These are phyloP conservation scores for Diabrotica undecimpunctata DNA, from an alignment of 1,140 invertebrate genomes.

Conservation along the genomic window DNA sequence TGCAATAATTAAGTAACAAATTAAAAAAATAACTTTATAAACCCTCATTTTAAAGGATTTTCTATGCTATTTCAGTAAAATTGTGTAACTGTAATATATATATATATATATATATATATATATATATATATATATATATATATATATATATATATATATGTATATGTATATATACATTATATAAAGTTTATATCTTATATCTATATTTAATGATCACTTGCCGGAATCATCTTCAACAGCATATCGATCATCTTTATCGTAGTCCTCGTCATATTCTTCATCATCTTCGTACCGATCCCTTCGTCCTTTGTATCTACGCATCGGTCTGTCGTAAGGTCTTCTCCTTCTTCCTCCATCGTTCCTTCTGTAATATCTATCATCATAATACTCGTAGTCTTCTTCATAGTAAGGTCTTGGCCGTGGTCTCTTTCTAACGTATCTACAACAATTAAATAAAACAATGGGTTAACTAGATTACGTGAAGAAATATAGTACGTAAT, in stretches of 20 bases:
- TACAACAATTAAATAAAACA: not conserved
- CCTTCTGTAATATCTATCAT: slow-evolving; percentile 44
- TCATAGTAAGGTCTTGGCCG: slow-evolving; percentile 60
- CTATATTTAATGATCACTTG: not conserved
- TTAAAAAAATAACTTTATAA: too few relatives aligned
- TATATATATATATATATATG: too few relatives aligned
- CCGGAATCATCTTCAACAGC: slow-evolving; percentile 9
- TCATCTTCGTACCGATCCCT: slow-evolving; percentile 21
- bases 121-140: too few relatives aligned
- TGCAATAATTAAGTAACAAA: too few relatives aligned
- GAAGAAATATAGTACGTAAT: too few relatives aligned
- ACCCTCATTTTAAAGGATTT: too few relatives aligned
- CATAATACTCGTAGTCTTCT: slow-evolving; percentile 59
- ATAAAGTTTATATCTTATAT: too few relatives aligned
- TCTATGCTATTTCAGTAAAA: too few relatives aligned
- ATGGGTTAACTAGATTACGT: too few relatives aligned
- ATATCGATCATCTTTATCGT: slow-evolving; percentile 9
- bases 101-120: too few relatives aligned
- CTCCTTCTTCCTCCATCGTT: slow-evolving; percentile 21
- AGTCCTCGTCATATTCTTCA: slow-evolving; percentile 22
- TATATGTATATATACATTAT: too few relatives aligned
- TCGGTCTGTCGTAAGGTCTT: slow-evolving; percentile 23
- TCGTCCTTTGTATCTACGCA: slow-evolving; percentile 22
- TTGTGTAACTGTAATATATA: too few relatives aligned
- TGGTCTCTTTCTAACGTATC: slow-evolving; percentile 49